phyloP scores from a whole-genome alignment of 2,113 vertebrate species.

The Columba livia region DNA sequence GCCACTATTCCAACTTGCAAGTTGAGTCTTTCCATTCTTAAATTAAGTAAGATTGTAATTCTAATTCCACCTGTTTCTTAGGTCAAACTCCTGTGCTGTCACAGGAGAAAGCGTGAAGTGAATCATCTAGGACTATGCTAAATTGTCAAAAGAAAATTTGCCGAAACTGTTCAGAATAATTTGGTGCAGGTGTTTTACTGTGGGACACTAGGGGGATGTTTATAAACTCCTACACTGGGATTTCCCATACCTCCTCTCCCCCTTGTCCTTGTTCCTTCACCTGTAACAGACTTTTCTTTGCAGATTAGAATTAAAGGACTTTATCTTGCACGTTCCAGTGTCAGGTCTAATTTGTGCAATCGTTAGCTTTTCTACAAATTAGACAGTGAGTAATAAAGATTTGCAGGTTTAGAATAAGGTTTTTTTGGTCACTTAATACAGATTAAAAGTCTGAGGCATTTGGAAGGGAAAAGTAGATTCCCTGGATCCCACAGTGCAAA shows the following conservation, averaged over 20 bases:
- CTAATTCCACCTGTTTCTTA: background rate
- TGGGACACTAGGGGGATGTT: background rate
- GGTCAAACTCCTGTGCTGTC: background rate
- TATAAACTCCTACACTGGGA: background rate
- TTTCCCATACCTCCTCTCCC: background rate
- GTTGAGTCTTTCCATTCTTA: constrained; percentile 1
- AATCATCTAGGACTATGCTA: background rate
- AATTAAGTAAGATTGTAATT: background rate
- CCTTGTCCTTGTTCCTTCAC: background rate
- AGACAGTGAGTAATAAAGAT: background rate
- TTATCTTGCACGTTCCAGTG: background rate
- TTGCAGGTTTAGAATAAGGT: background rate
- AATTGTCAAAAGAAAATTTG: background rate
- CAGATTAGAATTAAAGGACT: background rate
- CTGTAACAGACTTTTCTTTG: background rate
- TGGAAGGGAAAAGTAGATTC: background rate
- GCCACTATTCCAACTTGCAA: background rate
- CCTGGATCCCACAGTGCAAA: background rate
- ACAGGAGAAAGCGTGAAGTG: background rate
- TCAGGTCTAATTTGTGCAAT: background rate
- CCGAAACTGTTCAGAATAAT: background rate
- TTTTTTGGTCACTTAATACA: background rate
- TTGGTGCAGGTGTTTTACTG: background rate
- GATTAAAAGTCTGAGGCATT: background rate
- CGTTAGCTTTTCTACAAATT: background rate